These are phyloP conservation scores for Tenodera sinensis DNA, from an alignment of 2,888 invertebrate species.

Conservation along the genomic window DNA sequence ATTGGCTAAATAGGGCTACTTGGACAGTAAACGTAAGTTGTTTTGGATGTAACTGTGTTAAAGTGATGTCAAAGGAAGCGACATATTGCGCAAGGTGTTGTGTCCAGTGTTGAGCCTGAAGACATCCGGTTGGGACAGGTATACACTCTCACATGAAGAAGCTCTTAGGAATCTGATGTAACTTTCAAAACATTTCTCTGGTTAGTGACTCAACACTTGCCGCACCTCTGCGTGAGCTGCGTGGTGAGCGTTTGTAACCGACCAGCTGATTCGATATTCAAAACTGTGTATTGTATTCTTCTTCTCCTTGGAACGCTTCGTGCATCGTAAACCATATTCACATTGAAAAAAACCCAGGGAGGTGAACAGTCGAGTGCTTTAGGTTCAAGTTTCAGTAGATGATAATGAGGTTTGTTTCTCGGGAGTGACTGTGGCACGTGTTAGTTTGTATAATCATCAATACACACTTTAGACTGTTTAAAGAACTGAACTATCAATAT, in stretches of 20 bases:
- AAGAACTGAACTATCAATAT: constrained; percentile 45
- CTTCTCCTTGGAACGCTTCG: background rate
- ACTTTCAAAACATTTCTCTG: background rate
- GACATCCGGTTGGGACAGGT: background rate
- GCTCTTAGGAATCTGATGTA: background rate
- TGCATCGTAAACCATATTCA: background rate
- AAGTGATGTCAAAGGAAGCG: background rate
- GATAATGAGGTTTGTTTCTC: too few relatives aligned
- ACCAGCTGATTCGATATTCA: background rate
- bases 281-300: background rate
- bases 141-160: too few relatives aligned
- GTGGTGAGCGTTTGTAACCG: background rate
- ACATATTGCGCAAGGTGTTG: background rate
- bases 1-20: too few relatives aligned
- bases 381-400: too few relatives aligned
- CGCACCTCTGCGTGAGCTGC: background rate
- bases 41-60: too few relatives aligned
- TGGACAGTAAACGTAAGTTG: too few relatives aligned
- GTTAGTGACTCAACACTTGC: background rate
- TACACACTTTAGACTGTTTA: background rate
- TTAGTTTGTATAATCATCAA: too few relatives aligned
- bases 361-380: too few relatives aligned
- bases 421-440: too few relatives aligned
- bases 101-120: too few relatives aligned
- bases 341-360: too few relatives aligned